Conservation (phyloP, 2,888 invertebrate species). For the Hypomecis punctinalis region DNA sequence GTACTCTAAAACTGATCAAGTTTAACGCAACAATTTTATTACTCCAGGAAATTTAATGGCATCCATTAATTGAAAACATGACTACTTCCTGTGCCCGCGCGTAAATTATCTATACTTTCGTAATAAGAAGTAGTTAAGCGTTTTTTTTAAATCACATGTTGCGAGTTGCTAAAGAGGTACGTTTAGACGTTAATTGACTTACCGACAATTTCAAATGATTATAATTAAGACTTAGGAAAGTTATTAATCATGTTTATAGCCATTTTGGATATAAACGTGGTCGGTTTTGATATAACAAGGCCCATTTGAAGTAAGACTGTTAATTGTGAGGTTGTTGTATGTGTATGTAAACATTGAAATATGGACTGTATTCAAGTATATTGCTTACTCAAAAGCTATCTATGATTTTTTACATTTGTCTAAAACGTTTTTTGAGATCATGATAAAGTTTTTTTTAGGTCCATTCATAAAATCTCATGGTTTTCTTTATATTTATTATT, state of each 20-base stretch:
- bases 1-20: slow-evolving; percentile 47
- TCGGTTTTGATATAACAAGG: slow-evolving; percentile 14
- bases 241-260: slow-evolving; percentile 31
- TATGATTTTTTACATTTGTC: too few relatives aligned
- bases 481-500: too few relatives aligned
- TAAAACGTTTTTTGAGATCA: neutral
- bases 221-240: slow-evolving; percentile 30
- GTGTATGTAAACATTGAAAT: neutral
- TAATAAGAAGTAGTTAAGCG: slow-evolving; percentile 25
- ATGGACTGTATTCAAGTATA: neutral
- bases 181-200: slow-evolving; percentile 28
- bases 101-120: slow-evolving; percentile 34
- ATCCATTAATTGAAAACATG: slow-evolving; percentile 53
- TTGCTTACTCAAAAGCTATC: neutral
- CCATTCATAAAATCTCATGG: neutral
- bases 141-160: slow-evolving; percentile 27
- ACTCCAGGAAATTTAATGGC: slow-evolving; percentile 54
- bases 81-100: slow-evolving; percentile 49
- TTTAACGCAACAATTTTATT: slow-evolving; percentile 55
- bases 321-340: slow-evolving; percentile 15
- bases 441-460: neutral
- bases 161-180: slow-evolving; percentile 24
- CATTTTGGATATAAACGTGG: slow-evolving; percentile 24
- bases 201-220: slow-evolving; percentile 24
- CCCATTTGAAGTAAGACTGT: slow-evolving; percentile 15